Evolutionary conservation across 2,888 invertebrate genomes (phyloP).

Genomic region (Stegophylla sp.): DNA sequence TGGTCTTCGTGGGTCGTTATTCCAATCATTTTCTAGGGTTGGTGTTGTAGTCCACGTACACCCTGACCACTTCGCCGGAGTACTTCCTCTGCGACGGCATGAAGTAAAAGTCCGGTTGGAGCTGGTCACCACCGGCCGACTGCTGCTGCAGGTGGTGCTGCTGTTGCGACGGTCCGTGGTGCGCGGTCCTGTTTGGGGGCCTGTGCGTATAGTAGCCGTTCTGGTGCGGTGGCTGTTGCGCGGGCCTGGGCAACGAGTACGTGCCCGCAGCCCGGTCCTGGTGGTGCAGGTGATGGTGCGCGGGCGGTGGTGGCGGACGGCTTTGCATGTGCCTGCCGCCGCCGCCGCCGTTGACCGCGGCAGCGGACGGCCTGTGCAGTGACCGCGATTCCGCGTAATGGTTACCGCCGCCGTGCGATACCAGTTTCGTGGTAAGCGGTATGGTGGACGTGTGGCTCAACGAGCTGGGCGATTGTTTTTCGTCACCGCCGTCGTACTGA

Average conservation of each 20-base stretch:
- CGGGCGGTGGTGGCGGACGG: conserved; percentile 47
- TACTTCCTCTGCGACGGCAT: conserved; percentile 94
- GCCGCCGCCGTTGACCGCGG: conserved; percentile 63
- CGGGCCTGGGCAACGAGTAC: conserved; percentile 77
- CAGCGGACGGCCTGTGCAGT: conserved; percentile 68
- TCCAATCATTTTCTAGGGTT: conserved; percentile 69
- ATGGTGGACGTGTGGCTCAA: conserved; percentile 61
- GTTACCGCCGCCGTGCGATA: conserved; percentile 62
- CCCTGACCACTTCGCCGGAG: conserved; percentile 86
- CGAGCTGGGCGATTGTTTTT: conserved; percentile 67
- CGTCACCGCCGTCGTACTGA: conserved; percentile 75
- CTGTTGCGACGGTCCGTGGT: conserved; percentile 48
- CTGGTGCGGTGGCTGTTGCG: conserved; percentile 64
- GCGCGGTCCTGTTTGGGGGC: conserved; percentile 63
- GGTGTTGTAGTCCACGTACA: conserved; percentile 82
- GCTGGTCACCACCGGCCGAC: conserved; percentile 60
- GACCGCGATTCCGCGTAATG: conserved; percentile 72
- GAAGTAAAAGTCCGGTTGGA: conserved; percentile 85
- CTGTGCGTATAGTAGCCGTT: conserved; percentile 64
- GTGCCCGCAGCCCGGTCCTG: conserved; percentile 69
- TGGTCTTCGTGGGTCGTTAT: too few relatives aligned
- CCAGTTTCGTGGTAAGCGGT: conserved; percentile 62
- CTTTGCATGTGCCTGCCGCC: conserved; percentile 62
- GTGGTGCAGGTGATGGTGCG: conserved; percentile 47
- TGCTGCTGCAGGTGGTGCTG: conserved; percentile 66